Base-by-base conservation (phyloP, 1,140 invertebrate species). In the Diuraphis noxia region DNA sequence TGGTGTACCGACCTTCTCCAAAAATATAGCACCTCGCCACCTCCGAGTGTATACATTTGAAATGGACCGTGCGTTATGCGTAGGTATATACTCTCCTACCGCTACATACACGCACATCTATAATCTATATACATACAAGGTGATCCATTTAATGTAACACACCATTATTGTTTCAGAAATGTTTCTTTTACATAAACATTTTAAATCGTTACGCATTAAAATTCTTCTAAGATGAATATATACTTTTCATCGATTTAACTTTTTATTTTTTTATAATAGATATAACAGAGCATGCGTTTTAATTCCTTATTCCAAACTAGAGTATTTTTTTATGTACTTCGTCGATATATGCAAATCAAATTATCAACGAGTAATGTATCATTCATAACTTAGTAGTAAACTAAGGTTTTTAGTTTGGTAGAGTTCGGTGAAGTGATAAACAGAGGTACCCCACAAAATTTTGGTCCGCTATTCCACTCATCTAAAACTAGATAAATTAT, bases 11-110 rank as follows among this genome's bases (percentile, higher is more conserved):
- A 88, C 49, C 34, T 36, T 63, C 30, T 88, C 63, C 41, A 41
- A 88, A 88, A 88, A 43, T 88, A 41, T 72, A 30, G 6, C 87
- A 36, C 87, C 34, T 88, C 43, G 41, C n/a, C n/a, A n/a, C n/a
- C n/a, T 43, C 13, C n/a, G 56, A 10, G 30, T 84, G 30, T 41
- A 84, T 43, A 43, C 81, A 41, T 2, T 41, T 5, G 81, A n/a
- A 84, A 84, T 41, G 81, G 81, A n/a, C 30, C 21, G 40, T 41
- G 25, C 30, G 30, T 84, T 84, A 40, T 84, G 30, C 10, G 34
- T 36, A 21, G 9, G 0, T 21, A 34, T 13, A 5, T n/a, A 30
- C 56, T 72, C 30, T 5, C 30, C 56, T n/a, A n/a, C n/a, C n/a
- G n/a, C 13, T 17, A 2, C 8, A 30, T 30, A 30, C 52, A 56